A percentile compares a stretch with the other conserved stretches of the same genome.
These are phyloP conservation scores for Dicycla oo DNA, from an alignment of 2,888 invertebrate species.

Conservation along the genomic window DNA sequence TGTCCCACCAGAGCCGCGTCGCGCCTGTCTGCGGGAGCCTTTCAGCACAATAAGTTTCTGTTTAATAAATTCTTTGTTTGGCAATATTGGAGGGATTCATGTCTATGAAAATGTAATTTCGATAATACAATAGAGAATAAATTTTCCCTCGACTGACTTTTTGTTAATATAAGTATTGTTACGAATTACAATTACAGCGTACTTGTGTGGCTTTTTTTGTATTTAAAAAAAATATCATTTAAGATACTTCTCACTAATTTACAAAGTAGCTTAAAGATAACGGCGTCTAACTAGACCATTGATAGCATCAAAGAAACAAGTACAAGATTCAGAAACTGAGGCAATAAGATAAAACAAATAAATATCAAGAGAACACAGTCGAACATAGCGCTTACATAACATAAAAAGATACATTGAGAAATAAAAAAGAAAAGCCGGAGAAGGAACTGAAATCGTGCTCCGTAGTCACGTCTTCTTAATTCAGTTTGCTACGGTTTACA, in stretches of 20 bases:
- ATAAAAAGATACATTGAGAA: slow-evolving; percentile 61
- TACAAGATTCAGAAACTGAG: slow-evolving; percentile 35
- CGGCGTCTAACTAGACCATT: slow-evolving; percentile 28
- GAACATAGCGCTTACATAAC: slow-evolving; percentile 54
- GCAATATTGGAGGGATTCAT: slow-evolving; percentile 23
- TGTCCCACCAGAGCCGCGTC: too few relatives aligned
- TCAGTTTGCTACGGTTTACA: slow-evolving; percentile 76
- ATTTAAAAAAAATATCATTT: neutral
- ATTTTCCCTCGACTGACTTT: slow-evolving; percentile 32
- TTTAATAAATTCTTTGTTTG: slow-evolving; percentile 31
- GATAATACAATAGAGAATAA: slow-evolving; percentile 38
- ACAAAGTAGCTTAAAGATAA: slow-evolving; percentile 15
- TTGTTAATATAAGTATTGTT: slow-evolving; percentile 9
- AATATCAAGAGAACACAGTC: slow-evolving; percentile 39
- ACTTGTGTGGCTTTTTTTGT: neutral
- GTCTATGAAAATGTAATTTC: slow-evolving; percentile 47
- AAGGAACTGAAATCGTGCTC: slow-evolving; percentile 73
- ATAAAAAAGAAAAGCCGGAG: slow-evolving; percentile 67
- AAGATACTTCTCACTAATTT: neutral
- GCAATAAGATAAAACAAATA: slow-evolving; percentile 34
- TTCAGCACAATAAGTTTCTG: slow-evolving; percentile 39
- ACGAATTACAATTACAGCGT: slow-evolving; percentile 19
- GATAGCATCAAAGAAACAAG: slow-evolving; percentile 38
- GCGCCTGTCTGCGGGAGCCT: too few relatives aligned
- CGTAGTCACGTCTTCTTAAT: slow-evolving; percentile 79